Evolutionary conservation across 1,140 invertebrate genomes (phyloP).

Genomic region (Cotesia chilonis): DNA sequence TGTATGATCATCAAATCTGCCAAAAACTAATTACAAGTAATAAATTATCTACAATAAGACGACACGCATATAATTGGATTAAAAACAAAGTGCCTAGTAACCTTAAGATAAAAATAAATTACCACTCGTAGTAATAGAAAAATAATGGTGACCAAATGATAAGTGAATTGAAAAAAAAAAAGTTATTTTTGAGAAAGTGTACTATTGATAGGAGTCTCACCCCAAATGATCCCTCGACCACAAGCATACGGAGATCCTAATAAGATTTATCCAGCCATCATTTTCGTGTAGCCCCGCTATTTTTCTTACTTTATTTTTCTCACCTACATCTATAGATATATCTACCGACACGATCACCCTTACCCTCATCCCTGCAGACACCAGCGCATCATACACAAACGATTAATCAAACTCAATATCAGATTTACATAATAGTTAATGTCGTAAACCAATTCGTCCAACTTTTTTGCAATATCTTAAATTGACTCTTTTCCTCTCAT

Average conservation of each 20-base stretch:
- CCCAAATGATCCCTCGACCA: neutral
- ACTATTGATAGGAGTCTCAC: neutral
- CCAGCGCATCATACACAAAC: conserved; percentile 21
- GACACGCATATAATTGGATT: no score
- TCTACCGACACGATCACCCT: conserved; percentile 16
- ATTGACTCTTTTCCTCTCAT: conserved; percentile 24
- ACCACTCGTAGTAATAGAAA: neutral
- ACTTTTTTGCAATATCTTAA: conserved; percentile 24
- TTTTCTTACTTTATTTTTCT: conserved; percentile 8
- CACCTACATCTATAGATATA: conserved; percentile 13
- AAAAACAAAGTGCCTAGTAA: no score
- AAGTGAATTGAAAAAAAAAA: no score
- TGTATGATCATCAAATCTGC: no score
- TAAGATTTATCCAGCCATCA: conserved; percentile 5
- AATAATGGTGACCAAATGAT: neutral
- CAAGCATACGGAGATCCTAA: conserved; percentile 8
- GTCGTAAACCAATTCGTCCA: conserved; percentile 20
- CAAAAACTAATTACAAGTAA: no score
- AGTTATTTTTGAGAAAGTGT: no score
- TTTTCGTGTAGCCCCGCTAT: neutral
- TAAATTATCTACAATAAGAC: no score
- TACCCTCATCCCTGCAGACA: neutral
- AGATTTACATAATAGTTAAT: conserved; percentile 33
- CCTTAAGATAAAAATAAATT: no score
- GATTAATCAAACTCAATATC: conserved; percentile 34